Evolutionary conservation across 2,797 vertebrate genomes (phyloP), one percentile per base, ranked within the genome.

Genomic region (Anguilla pacifica): DNA sequence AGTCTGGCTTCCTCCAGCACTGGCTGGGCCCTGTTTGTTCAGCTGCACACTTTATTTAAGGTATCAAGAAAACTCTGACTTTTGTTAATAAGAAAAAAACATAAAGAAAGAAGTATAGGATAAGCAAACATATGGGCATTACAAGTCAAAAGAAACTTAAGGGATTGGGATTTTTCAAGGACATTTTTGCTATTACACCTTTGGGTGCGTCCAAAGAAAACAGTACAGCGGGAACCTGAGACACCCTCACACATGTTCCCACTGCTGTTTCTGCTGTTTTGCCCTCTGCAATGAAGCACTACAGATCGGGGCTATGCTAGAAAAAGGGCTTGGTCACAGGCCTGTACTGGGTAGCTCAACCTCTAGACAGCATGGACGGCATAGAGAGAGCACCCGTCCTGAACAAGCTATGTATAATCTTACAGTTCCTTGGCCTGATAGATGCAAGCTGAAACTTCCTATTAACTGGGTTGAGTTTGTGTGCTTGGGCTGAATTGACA

Each of bases 11-110:
- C 96, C 95, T 94, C 95, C 92, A 93, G 94, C 95, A 88, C 90
- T 94, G 94, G 96, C 95, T 93, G 93, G 94, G 93, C 94, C 94
- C 94, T 98, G 96, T 99, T 99, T 98, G 94, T 97, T 97, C 97
- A 98, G 98, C 97, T 99, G 98, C 96, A 94, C 92, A 94, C 95
- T 92, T 96, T 98, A 97, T 98, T 98, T 98, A 97, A 96, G 95
- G 94, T 96, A 95, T 95, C 95, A 94, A 94, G 93, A 92, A 96
- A 97, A 97, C 94, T 97, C 96, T 97, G 96, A 97, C 94, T 85
- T 96, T 95, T 92, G 95, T 92, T 86, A 83, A 85, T 43, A 94
- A 93, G 96, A 93, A 92, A 82, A 94, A 95, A 91, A 92, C 91
- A 90, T 87, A 77, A 90, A 91, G 86, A 92, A 86, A 81, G 85